Base-by-base conservation (phyloP, 2,888 invertebrate genomes). In the Phyllotreta cruciferae region DNA sequence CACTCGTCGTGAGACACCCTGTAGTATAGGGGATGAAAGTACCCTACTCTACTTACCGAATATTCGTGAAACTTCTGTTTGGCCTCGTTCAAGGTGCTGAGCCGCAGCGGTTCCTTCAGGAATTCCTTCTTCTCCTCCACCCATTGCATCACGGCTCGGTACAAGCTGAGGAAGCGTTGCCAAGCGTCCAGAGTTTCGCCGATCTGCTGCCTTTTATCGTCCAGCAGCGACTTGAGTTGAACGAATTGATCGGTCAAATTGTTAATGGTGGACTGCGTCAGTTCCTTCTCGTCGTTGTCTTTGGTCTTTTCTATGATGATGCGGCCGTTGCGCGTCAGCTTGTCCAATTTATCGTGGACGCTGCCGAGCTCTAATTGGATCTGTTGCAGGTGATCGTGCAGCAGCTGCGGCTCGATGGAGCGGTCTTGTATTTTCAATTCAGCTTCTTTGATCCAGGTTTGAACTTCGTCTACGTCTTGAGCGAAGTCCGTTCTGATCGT, bases 171-270 rank as follows among this genome's bases (percentile, higher is more conserved):
- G 86, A 96, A 96, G 63, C 92, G 85, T 70, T 93, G 90, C 87
- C 94, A 94, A 34, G 94, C 92, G 76, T 95, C 95, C 73, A 95
- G 85, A 64, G 92, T 91, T 76, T 94, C 94, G 57, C 91, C 92
- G 39, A 94, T 90, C 77, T 91, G 89, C 73, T 90, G 90, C 77
- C 90, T 91, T 79, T 91, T 90, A 74, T 93, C 90, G 65, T 94
- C 94, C 71, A 95, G 83, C 87, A 91, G 90, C 62, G 87, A 85
- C 74, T 87, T 88, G 0, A 94, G 87, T 71, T 92, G 91, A 38
- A 87, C 85, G 77, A 95, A 83, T 80, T 94, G 93, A 34, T 93
- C 92, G 14, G 88, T 87, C 65, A 94, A 82, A 66, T 88, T 89
- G 62, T 88, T 85, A 64, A 94, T 87, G 0, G 93, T 93, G 44